A percentile compares a stretch with the other conserved stretches of the same genome.
Conservation (phyloP, 53 echinoderm and acorn worm species). For the Arbacia lixula region DNA sequence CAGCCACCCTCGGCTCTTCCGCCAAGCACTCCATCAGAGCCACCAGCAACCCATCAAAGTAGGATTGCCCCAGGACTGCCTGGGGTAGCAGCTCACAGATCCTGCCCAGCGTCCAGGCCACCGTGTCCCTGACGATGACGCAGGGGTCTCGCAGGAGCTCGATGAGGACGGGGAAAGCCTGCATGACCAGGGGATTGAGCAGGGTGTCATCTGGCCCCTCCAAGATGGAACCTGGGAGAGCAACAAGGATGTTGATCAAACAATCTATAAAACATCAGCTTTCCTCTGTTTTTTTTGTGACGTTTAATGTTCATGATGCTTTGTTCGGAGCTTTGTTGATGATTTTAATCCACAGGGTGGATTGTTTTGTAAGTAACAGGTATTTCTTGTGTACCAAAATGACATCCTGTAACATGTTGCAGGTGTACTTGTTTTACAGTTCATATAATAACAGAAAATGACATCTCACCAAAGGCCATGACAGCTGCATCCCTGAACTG, state of each 20-base stretch:
- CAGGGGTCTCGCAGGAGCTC: slow-evolving; percentile 71
- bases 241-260: background rate
- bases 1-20: slow-evolving; percentile 94
- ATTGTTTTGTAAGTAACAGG: too few relatives aligned
- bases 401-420: too few relatives aligned
- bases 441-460: too few relatives aligned
- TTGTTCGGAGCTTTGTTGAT: too few relatives aligned
- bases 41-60: slow-evolving; percentile 72
- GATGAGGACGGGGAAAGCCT: slow-evolving; percentile 81
- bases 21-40: slow-evolving; percentile 72
- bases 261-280: too few relatives aligned
- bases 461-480: slow-evolving; percentile 99
- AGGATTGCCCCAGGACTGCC: slow-evolving; percentile 67
- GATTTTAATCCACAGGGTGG: too few relatives aligned
- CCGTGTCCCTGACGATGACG: slow-evolving; percentile 88
- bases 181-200: slow-evolving; percentile 75
- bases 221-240: slow-evolving; percentile 82
- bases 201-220: slow-evolving; percentile 86
- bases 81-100: slow-evolving; percentile 96
- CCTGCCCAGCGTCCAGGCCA: slow-evolving; percentile 96
- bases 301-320: too few relatives aligned
- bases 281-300: too few relatives aligned
- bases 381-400: too few relatives aligned
- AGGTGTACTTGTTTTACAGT: too few relatives aligned
- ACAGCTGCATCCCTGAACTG: slow-evolving; percentile 93